Evolutionary conservation across 2,113 vertebrate species (phyloP).

Genomic region (Sorex fumeus): DNA sequence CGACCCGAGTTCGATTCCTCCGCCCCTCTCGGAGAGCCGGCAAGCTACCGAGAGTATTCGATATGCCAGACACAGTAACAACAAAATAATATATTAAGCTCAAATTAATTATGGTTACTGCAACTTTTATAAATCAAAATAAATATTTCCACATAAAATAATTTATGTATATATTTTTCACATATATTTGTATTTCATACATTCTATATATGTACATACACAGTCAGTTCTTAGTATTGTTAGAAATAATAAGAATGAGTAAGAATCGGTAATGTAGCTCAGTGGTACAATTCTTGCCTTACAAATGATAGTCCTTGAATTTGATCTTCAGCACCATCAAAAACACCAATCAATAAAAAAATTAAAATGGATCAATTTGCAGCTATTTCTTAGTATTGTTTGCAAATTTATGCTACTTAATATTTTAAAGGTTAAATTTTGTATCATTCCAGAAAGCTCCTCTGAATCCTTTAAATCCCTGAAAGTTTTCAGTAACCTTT

Average conservation of each 20-base stretch:
- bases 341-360: background rate
- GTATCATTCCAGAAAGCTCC: background rate
- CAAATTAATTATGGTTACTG: background rate
- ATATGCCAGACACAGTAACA: no score
- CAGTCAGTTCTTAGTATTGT: background rate
- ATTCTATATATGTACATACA: background rate
- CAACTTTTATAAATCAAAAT: background rate
- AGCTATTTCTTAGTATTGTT: background rate
- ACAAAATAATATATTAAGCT: constrained; percentile 17
- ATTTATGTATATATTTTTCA: no score
- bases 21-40: no score
- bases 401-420: constrained; percentile 3
- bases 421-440: constrained; percentile 59
- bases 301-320: no score
- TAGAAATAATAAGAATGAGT: background rate
- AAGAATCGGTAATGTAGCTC: no score
- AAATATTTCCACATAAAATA: background rate
- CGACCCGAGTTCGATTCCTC: no score
- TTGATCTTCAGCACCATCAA: no score
- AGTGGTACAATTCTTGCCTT: no score
- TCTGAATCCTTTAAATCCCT: constrained; percentile 15
- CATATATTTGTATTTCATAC: no score
- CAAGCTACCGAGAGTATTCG: no score
- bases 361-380: background rate
- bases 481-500: constrained; percentile 39